Conservation (phyloP, 2,888 invertebrate genomes). For the Leptinotarsa peninsularis region DNA sequence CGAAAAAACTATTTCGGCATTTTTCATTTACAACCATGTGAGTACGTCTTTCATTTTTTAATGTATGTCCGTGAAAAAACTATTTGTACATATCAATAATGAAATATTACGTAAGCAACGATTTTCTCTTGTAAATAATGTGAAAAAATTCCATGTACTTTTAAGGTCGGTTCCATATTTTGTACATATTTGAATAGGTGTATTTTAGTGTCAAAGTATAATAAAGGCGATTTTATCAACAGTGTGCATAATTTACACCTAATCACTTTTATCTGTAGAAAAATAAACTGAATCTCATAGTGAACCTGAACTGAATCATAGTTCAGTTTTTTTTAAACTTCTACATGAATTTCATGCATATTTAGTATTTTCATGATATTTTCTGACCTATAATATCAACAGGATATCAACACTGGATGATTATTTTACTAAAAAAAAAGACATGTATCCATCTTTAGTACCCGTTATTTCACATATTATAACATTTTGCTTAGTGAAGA, state of each 20-base stretch:
- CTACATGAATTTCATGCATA: too few relatives aligned
- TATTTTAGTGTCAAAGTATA: slow-evolving; percentile 52
- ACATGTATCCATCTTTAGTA: too few relatives aligned
- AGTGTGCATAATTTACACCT: not conserved
- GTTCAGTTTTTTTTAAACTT: too few relatives aligned
- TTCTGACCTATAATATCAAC: too few relatives aligned
- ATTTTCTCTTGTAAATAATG: slow-evolving; percentile 52
- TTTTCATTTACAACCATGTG: slow-evolving; percentile 18
- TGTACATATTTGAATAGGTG: slow-evolving; percentile 55
- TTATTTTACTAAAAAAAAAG: too few relatives aligned
- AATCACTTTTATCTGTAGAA: not conserved
- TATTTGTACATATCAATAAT: slow-evolving; percentile 55
- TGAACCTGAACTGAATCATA: too few relatives aligned
- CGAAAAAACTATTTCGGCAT: not conserved
- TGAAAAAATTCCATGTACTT: slow-evolving; percentile 45
- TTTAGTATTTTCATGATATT: too few relatives aligned
- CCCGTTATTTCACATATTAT: too few relatives aligned
- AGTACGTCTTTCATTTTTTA: slow-evolving; percentile 27
- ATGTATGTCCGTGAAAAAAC: slow-evolving; percentile 34
- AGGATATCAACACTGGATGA: too few relatives aligned
- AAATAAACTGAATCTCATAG: too few relatives aligned
- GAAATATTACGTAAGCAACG: slow-evolving; percentile 46
- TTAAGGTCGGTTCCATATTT: slow-evolving; percentile 52
- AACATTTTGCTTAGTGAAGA: too few relatives aligned
- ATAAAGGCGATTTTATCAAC: slow-evolving; percentile 40